Evolutionary conservation across 2,797 vertebrate genomes (phyloP).

Genomic region (Mionectes olivaceus): DNA sequence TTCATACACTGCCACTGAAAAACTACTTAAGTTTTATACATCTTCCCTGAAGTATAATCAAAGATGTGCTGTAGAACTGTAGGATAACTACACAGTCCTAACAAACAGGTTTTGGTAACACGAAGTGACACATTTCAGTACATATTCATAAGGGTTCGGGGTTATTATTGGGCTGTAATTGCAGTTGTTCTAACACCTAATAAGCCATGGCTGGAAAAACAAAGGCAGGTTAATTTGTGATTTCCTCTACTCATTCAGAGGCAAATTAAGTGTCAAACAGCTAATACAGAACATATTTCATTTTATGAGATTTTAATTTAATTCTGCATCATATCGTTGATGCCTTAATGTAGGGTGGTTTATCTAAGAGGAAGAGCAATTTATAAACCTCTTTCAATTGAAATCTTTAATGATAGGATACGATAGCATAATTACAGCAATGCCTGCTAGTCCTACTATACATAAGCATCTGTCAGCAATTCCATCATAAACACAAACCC

Average conservation of each 20-base stretch:
- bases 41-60: neutral
- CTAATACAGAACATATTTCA: conserved; percentile 99
- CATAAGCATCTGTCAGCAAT: conserved; percentile 68
- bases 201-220: conserved; percentile 90
- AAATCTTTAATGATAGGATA: conserved; percentile 92
- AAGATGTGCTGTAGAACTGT: neutral
- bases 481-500: conserved; percentile 69
- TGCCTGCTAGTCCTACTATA: conserved; percentile 64
- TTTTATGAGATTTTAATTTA: conserved; percentile 99
- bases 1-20: neutral
- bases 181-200: conserved; percentile 90
- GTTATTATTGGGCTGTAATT: conserved; percentile 95
- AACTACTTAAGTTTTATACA: neutral
- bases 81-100: conserved; percentile 47
- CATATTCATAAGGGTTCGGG: conserved; percentile 90
- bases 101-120: conserved; percentile 66
- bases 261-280: conserved; percentile 99
- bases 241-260: conserved; percentile 98
- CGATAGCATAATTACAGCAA: conserved; percentile 83
- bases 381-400: conserved; percentile 98
- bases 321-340: conserved; percentile 90
- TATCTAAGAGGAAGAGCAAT: conserved; percentile 88
- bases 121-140: conserved; percentile 81
- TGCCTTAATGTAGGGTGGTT: conserved; percentile 88
- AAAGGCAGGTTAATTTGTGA: conserved; percentile 99